These are phyloP conservation scores for Falco biarmicus DNA, from an alignment of 2,797 vertebrate genomes.

Conservation along the genomic window DNA sequence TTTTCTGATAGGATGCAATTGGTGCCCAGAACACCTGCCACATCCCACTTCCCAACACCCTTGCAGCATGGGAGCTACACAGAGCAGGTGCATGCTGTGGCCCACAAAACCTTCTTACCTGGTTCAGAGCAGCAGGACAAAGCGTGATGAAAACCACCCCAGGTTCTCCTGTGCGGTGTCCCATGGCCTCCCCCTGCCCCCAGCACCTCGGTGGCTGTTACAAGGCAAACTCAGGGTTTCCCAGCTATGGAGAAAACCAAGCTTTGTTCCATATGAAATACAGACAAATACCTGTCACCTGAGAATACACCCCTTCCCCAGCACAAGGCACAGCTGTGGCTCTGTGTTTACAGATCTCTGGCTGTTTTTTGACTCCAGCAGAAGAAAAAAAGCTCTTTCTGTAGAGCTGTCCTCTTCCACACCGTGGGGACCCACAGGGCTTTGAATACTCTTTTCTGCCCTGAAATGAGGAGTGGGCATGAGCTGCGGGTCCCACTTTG, in stretches of 20 bases:
- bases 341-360: neutral
- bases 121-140: neutral
- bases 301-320: neutral
- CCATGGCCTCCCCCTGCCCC: rapidly evolving
- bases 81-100: neutral
- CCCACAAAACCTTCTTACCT: neutral
- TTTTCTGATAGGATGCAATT: neutral
- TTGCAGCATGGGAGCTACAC: neutral
- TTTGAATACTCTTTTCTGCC: neutral
- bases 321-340: rapidly evolving
- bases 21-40: neutral
- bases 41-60: neutral
- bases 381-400: neutral
- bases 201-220: neutral
- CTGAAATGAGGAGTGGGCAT: neutral
- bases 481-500: rapidly evolving
- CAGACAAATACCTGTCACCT: neutral
- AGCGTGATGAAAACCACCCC: neutral
- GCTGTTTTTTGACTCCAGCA: neutral
- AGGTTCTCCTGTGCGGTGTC: neutral
- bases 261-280: neutral
- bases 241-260: neutral
- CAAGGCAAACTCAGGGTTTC: neutral
- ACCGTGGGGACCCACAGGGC: neutral
- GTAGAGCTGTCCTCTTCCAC: neutral